These are phyloP conservation scores for Amphipoea lucens DNA, from an alignment of 2,888 invertebrate species.

Conservation along the genomic window DNA sequence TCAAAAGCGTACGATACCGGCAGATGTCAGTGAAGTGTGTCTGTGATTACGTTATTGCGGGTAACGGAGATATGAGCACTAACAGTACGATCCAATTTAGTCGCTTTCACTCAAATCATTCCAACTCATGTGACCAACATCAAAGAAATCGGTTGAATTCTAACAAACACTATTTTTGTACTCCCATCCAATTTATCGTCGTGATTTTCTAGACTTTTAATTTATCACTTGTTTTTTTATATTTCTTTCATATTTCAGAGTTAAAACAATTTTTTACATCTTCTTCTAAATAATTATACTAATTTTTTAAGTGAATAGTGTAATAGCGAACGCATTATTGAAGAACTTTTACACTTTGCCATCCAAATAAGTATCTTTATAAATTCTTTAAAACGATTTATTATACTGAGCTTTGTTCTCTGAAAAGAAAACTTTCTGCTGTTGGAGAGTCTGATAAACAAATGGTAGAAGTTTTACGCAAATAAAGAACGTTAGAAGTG, in stretches of 20 bases:
- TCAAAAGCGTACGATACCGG: slow-evolving; percentile 49
- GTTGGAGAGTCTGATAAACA: slow-evolving; percentile 71
- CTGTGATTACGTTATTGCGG: slow-evolving; percentile 61
- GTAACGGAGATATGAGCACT: slow-evolving; percentile 51
- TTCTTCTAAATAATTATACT: slow-evolving; percentile 28
- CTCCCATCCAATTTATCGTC: slow-evolving; percentile 38
- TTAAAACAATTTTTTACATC: slow-evolving; percentile 12
- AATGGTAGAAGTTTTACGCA: slow-evolving; percentile 71
- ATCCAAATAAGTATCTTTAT: slow-evolving; percentile 50
- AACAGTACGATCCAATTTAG: slow-evolving; percentile 60
- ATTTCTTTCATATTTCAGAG: slow-evolving; percentile 30
- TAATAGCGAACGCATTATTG: slow-evolving; percentile 45
- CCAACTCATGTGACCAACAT: slow-evolving; percentile 42
- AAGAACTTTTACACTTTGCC: slow-evolving; percentile 46
- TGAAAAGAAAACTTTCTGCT: slow-evolving; percentile 69
- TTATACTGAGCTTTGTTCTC: slow-evolving; percentile 68
- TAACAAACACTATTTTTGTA: slow-evolving; percentile 32
- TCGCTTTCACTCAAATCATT: slow-evolving; percentile 55
- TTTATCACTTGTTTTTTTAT: slow-evolving; percentile 26
- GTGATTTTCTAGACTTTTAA: slow-evolving; percentile 32
- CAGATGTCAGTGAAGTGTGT: slow-evolving; percentile 43
- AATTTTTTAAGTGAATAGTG: slow-evolving; percentile 25
- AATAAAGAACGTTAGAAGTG: slow-evolving; percentile 70
- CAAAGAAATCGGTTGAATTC: slow-evolving; percentile 51
- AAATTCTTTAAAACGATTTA: slow-evolving; percentile 70